Evolutionary conservation across 2,113 vertebrate genomes (phyloP), one percentile per base, ranked within the genome.

Genomic region (Perca flavescens): DNA sequence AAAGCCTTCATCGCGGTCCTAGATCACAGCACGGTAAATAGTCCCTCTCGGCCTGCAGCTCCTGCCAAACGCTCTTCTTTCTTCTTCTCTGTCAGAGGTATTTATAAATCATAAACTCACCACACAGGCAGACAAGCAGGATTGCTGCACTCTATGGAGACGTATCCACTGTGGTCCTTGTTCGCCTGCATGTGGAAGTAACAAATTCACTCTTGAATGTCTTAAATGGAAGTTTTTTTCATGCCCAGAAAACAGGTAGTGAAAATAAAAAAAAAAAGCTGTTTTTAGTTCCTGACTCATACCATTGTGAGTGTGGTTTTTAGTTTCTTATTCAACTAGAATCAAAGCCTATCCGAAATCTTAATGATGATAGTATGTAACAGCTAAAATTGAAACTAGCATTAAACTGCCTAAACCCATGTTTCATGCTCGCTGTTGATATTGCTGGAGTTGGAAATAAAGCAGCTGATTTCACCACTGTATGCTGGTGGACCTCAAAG

Each of bases 31-130:
- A 61, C 66, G 47, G 68, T 90, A 86, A 90, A 90, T 76, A 63
- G 60, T 81, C 75, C 62, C 47, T 58, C 40, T 85, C 25, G 61
- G 69, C 65, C 36, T n/a, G 21, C 53, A 34, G 61, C 83, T 77
- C 31, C 58, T 83, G 82, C 84, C 88, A 90, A 82, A 57, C 12
- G 13, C 21, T 80, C 77, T 19, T 80, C 63, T 77, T 75, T 76
- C 69, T 62, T 89, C 86, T 83, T 79, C 75, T 77, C 73, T 36
- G 71, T 84, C 67, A 74, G 82, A 63, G 77, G 46, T 60, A 58
- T 84, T 84, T 73, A 82, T 77, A 87, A 90, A 89, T 91, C 84
- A 84, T 80, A 84, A 85, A 89, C 63, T 87, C 89, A 72, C 52
- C 86, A 80, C 81, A 64, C 70, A 50, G 68, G 65, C 60, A 65